A percentile compares a stretch with the other conserved stretches of the same genome.
These are phyloP conservation scores for Lerista edwardsae DNA, from an alignment of 2,797 vertebrate genomes.

Conservation along the genomic window DNA sequence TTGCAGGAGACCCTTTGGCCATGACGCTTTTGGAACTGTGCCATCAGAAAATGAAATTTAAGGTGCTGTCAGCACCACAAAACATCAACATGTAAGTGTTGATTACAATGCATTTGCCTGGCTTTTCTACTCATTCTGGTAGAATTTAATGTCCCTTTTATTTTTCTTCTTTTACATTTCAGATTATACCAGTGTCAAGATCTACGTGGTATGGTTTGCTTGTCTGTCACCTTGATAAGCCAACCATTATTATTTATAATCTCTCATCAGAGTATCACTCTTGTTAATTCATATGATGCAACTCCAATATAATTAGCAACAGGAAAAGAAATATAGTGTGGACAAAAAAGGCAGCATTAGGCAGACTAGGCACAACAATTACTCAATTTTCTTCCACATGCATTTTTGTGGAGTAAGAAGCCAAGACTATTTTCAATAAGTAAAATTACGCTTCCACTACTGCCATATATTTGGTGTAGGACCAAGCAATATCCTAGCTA, in stretches of 20 bases:
- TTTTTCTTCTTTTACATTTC: neutral
- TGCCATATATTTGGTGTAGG: no score
- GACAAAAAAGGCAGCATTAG: neutral
- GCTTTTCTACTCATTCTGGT: neutral
- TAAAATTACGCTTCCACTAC: no score
- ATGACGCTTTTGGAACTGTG: neutral
- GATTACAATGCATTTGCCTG: neutral
- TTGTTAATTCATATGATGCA: neutral
- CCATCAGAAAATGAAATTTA: conserved; percentile 34
- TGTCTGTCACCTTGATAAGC: neutral
- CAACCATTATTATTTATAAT: conserved; percentile 5
- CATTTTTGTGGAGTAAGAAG: neutral
- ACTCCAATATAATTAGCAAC: neutral
- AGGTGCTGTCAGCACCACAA: neutral
- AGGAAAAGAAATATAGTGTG: neutral
- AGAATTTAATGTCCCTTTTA: neutral
- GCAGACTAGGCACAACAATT: neutral
- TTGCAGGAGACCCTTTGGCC: neutral
- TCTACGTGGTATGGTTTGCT: neutral
- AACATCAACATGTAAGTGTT: conserved; percentile 1
- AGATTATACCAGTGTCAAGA: neutral
- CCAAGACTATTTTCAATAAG: no score
- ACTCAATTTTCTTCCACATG: neutral
- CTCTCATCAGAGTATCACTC: neutral
- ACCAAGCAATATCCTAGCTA: no score